Evolutionary conservation across 2,113 vertebrate genomes (phyloP), one percentile per base, ranked within the genome.

Genomic region (Shinisaurus crocodilurus): DNA sequence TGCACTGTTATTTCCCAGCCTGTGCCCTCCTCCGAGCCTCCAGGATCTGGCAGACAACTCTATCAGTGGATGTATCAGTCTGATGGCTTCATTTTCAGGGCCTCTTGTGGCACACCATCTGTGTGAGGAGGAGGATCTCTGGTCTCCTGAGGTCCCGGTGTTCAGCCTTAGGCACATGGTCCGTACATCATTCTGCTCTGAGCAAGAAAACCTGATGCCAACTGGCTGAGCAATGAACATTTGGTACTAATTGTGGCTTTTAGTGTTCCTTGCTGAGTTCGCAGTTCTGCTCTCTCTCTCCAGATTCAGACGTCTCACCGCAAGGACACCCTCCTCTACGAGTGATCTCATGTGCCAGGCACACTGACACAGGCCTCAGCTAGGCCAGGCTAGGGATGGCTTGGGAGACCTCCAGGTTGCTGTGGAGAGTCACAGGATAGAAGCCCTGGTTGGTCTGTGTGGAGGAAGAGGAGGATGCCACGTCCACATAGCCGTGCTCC

Each of bases 331-430:
- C 29, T 20, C n/a, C 2, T 2, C 7, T 48, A 5, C 9, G n/a
- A 82, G 63, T 89, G 88, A 82, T 23, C 88, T 82, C 88, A 82
- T 82, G 86, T 27, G 75, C 60, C 60, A 37, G 63, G 6, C 54
- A n/a, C n/a, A n/a, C n/a, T n/a, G n/a, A 23, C 81, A 70, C 50
- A 54, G 1, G 80, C 40, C 27, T 50, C 3, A 3, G 48, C 79
- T 43, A 40, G 80, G 50, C n/a, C 87, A 57, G 50, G 48, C 69
- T 29, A 25, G 65, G 20, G 50, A 40, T 20, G 67, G 65, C 16
- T 60, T 88, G 87, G 77, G 79, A 82, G 27, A 12, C 37, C 54
- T 87, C 72, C 85, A 76, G 85, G 27, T 34, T 76, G 85, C 72
- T 75, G 43, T 32, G 25, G 75, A 79, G n/a, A 8, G 9, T 29